Percentiles rank a stretch among this genome's conserved stretches.
Evolutionary conservation across 2,797 vertebrate species (phyloP).

Genomic region (Sardinella longiceps): DNA sequence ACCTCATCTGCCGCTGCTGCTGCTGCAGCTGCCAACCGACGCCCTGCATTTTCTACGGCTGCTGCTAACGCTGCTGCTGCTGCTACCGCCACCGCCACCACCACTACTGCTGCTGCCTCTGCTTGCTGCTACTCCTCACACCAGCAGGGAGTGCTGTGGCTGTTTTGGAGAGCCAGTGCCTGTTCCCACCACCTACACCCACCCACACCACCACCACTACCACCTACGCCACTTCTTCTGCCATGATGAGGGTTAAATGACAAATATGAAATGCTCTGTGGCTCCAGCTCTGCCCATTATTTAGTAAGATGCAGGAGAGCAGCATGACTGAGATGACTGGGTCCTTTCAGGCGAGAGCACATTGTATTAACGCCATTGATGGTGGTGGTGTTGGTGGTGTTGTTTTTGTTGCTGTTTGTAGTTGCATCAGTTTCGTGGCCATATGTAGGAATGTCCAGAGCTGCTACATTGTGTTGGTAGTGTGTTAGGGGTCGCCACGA

Average conservation of each 20-base stretch:
- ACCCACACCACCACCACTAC: background rate
- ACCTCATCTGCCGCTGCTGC: background rate
- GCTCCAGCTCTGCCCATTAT: background rate
- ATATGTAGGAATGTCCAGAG: background rate
- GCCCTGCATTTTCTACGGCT: background rate
- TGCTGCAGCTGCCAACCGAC: background rate
- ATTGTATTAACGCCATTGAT: background rate
- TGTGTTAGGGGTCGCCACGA: background rate
- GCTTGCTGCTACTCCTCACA: background rate
- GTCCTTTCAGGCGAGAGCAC: background rate
- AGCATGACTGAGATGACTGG: background rate
- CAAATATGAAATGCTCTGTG: background rate
- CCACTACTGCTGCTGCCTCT: background rate
- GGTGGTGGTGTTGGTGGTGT: background rate
- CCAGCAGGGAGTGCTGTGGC: slow-evolving; percentile 57
- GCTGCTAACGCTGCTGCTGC: background rate
- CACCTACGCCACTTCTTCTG: background rate
- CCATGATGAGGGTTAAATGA: background rate
- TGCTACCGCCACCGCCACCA: background rate
- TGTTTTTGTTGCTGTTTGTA: background rate
- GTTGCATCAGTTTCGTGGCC: background rate
- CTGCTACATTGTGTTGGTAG: background rate
- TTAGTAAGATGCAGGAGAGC: background rate
- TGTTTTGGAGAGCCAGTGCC: slow-evolving; percentile 32
- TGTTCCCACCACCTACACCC: background rate